Percentiles rank a stretch among this genome's conserved stretches.
phyloP scores from a whole-genome alignment of 2,797 vertebrate genomes.

The Botia kubotai region DNA sequence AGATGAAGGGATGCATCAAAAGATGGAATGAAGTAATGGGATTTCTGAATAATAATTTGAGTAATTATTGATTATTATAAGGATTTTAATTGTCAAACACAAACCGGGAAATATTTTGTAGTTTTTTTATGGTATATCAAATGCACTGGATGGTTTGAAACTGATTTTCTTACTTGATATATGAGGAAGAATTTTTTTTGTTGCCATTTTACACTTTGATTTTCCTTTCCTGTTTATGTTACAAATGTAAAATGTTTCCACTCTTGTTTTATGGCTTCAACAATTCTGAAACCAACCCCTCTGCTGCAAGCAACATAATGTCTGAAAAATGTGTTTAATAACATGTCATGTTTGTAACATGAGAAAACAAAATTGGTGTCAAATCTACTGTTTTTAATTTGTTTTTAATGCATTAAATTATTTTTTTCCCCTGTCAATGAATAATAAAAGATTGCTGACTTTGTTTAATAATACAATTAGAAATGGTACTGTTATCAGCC shows the following conservation, averaged over 20 bases:
- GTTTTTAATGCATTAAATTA: slow-evolving; percentile 22
- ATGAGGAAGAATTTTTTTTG: slow-evolving; percentile 23
- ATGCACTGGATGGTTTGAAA: slow-evolving; percentile 39
- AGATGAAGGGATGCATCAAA: background rate
- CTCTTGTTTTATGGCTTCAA: slow-evolving; percentile 19
- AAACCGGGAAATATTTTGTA: background rate
- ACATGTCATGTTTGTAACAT: slow-evolving; percentile 18
- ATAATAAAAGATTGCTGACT: slow-evolving; percentile 66
- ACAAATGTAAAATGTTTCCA: slow-evolving; percentile 36
- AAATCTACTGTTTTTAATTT: slow-evolving; percentile 26
- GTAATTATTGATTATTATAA: background rate
- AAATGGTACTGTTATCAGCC: too few species aligned
- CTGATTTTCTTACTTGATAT: slow-evolving; percentile 25
- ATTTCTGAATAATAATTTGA: background rate
- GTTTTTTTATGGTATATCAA: slow-evolving; percentile 37
- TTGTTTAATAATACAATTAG: too few species aligned
- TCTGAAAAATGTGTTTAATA: background rate
- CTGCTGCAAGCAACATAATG: slow-evolving; percentile 29
- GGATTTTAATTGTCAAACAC: background rate
- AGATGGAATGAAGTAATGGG: background rate
- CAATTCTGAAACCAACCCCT: slow-evolving; percentile 1
- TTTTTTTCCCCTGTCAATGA: background rate
- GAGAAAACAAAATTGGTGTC: slow-evolving; percentile 3
- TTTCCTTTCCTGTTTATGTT: slow-evolving; percentile 16
- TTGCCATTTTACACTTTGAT: slow-evolving; percentile 14